phyloP scores from a whole-genome alignment of 1,140 invertebrate species.

The Ctenoplectra terminalis region DNA sequence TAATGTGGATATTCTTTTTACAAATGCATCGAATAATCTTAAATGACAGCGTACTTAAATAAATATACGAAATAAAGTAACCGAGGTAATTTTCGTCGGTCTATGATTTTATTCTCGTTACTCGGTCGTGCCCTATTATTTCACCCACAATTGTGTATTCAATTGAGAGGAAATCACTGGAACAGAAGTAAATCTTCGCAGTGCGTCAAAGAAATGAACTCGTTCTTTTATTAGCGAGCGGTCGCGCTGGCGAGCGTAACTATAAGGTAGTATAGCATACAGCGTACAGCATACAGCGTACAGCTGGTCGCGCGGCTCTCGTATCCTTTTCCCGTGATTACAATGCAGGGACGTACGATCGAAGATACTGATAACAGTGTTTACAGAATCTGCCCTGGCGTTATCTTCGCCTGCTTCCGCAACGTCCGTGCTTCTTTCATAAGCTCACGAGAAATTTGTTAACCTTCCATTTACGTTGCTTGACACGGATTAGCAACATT shows the following conservation, averaged over 20 bases:
- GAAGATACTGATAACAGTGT: slow-evolving; percentile 55
- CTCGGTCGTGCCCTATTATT: not conserved
- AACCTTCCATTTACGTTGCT: slow-evolving; percentile 26
- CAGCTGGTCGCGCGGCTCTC: not conserved
- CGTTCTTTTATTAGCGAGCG: slow-evolving; percentile 2
- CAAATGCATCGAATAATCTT: too few relatives aligned
- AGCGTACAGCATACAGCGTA: not conserved
- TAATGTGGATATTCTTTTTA: not conserved
- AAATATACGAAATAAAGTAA: not conserved
- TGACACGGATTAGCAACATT: slow-evolving; percentile 22
- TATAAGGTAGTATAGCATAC: not conserved
- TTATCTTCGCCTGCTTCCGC: slow-evolving; percentile 63
- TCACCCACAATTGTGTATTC: not conserved
- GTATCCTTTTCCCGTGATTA: slow-evolving; percentile 55
- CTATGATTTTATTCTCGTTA: not conserved
- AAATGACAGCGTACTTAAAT: not conserved
- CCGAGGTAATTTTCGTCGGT: not conserved
- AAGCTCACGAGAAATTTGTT: slow-evolving; percentile 35
- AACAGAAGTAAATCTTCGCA: not conserved
- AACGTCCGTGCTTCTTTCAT: slow-evolving; percentile 62
- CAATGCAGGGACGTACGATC: slow-evolving; percentile 55
- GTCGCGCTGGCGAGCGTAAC: slow-evolving; percentile 45
- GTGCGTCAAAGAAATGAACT: not conserved
- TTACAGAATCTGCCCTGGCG: slow-evolving; percentile 58
- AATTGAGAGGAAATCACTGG: not conserved